phyloP scores from a whole-genome alignment of 2,888 invertebrate species.

The Coelogynopora nodosa region DNA sequence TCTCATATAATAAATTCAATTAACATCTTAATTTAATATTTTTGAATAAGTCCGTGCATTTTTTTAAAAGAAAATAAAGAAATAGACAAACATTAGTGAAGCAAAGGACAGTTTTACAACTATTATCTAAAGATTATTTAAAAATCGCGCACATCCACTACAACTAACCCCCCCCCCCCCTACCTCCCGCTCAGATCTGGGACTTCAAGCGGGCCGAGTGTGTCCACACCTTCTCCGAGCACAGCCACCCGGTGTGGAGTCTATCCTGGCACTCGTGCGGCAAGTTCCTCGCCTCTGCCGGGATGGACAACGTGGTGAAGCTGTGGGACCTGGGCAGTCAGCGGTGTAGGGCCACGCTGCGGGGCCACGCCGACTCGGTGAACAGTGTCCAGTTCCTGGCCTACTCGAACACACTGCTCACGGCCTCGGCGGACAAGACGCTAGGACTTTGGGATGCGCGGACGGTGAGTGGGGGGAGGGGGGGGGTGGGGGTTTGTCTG shows the following conservation, averaged over 20 bases:
- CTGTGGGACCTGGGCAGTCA: conserved; percentile 51
- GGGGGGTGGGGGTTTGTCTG: background rate
- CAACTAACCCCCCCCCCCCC: background rate
- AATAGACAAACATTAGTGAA: no score
- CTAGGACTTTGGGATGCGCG: conserved; percentile 62
- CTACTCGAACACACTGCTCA: conserved; percentile 59
- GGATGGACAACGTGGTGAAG: conserved; percentile 58
- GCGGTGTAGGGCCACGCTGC: conserved; percentile 58
- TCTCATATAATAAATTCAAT: no score
- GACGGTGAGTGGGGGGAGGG: conserved; percentile 54
- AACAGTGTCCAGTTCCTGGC: conserved; percentile 61
- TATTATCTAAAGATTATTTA: no score
- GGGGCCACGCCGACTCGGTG: conserved; percentile 61
- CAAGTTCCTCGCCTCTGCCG: conserved; percentile 60
- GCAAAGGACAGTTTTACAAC: no score
- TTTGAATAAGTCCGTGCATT: no score
- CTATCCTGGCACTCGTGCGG: conserved; percentile 61
- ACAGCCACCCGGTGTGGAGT: conserved; percentile 61
- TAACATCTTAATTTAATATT: no score
- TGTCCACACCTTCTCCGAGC: conserved; percentile 61
- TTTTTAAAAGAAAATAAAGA: no score
- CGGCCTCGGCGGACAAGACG: conserved; percentile 61
- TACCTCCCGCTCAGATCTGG: conserved; percentile 53
- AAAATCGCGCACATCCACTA: no score
- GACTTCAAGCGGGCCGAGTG: conserved; percentile 60